Conservation (phyloP, 37 sponge, comb jelly and placozoan species). For the Mnemiopsis leidyi region DNA sequence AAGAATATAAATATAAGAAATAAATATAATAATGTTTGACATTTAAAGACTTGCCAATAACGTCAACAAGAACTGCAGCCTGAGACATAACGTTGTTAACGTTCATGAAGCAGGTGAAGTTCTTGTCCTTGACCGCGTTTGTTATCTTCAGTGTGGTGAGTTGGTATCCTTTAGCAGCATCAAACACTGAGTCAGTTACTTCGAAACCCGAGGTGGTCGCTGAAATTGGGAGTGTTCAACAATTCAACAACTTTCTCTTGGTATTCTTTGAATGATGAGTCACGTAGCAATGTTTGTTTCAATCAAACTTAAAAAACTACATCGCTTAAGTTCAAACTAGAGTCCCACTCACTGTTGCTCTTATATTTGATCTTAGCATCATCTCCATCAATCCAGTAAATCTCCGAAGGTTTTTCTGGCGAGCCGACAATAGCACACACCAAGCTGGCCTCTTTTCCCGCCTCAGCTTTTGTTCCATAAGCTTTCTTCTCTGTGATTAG, state of each 20-base stretch:
- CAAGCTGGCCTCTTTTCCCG: not conserved
- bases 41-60: constrained; percentile 6
- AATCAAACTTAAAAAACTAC: too few species aligned
- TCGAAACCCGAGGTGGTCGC: not conserved
- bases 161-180: not conserved
- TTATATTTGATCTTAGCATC: not conserved
- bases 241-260: not conserved
- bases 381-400: not conserved
- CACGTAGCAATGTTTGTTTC: too few species aligned
- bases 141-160: not conserved
- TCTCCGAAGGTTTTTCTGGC: not conserved
- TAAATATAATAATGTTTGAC: too few species aligned
- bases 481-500: not conserved
- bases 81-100: not conserved
- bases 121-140: not conserved
- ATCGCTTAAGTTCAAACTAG: too few species aligned
- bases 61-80: not conserved
- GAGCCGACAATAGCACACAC: constrained; percentile 15
- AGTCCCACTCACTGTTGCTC: not conserved
- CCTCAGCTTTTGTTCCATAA: not conserved
- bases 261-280: too few species aligned
- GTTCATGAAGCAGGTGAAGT: not conserved
- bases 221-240: not conserved
- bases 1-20: too few species aligned
- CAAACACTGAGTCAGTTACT: not conserved